Conservation (phyloP, 92 coral and sea anemone genomes). For the Zoanthus gigantus region DNA sequence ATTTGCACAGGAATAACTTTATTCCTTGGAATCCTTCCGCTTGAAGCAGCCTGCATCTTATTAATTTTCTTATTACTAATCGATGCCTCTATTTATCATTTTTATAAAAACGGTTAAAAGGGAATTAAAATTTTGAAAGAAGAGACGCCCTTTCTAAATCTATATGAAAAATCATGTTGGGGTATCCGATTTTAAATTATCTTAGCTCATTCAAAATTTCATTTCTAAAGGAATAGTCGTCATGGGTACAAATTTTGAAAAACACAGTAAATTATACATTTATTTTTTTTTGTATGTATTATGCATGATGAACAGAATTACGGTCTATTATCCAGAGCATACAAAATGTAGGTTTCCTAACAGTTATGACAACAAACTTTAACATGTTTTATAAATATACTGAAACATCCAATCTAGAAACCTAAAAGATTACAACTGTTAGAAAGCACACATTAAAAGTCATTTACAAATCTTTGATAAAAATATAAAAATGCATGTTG, state of each 20-base stretch:
- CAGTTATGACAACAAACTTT: no score
- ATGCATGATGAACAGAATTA: not conserved
- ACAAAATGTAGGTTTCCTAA: not conserved
- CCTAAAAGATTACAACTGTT: no score
- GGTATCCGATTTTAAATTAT: not conserved
- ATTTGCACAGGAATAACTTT: slow-evolving; percentile 69
- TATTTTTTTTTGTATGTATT: slow-evolving; percentile 18
- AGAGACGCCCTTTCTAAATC: not conserved
- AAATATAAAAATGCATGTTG: no score
- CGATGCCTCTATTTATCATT: no score
- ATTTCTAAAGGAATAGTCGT: not conserved
- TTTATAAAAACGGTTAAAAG: no score
- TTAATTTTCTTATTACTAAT: no score
- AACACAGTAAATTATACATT: slow-evolving; percentile 24
- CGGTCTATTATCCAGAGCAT: no score
- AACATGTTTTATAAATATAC: no score
- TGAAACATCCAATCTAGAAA: no score
- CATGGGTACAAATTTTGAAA: slow-evolving; percentile 16
- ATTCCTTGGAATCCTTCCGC: slow-evolving; percentile 76
- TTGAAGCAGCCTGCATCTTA: slow-evolving; percentile 71
- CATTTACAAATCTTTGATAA: no score
- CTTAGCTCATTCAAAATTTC: not conserved
- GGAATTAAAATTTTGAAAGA: no score
- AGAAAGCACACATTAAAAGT: no score
- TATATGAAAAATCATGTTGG: not conserved